phyloP scores from a whole-genome alignment of 2,113 vertebrate species.

The Microcebus tavaratra region DNA sequence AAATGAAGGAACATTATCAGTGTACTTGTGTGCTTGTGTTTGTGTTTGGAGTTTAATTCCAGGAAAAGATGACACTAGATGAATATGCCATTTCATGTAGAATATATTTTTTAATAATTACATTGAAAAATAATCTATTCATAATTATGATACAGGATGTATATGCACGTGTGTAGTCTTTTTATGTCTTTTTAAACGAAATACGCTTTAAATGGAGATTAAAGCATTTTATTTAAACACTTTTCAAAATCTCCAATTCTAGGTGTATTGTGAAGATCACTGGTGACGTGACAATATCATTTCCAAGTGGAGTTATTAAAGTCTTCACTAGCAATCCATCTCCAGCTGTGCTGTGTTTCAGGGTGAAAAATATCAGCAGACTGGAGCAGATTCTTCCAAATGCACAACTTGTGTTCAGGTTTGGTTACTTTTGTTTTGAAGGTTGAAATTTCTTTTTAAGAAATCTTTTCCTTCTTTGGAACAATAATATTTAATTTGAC shows the following conservation, averaged over 20 bases:
- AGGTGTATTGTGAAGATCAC: slow-evolving; percentile 99
- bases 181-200: background rate
- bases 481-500: slow-evolving; percentile 28
- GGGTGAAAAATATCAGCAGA: slow-evolving; percentile 93
- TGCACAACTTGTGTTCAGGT: slow-evolving; percentile 96
- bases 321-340: slow-evolving; percentile 96
- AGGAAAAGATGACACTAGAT: slow-evolving; percentile 19
- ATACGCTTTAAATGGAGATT: slow-evolving; percentile 37
- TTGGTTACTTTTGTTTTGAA: slow-evolving; percentile 45
- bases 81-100: slow-evolving; percentile 38
- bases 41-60: slow-evolving; percentile 47
- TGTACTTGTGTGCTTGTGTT: slow-evolving; percentile 25
- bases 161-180: background rate
- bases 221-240: slow-evolving; percentile 58
- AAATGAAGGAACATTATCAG: background rate
- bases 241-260: slow-evolving; percentile 63
- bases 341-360: slow-evolving; percentile 95
- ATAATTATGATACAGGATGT: slow-evolving; percentile 31
- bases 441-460: background rate
- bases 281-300: slow-evolving; percentile 97
- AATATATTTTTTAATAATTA: slow-evolving; percentile 49
- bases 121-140: background rate
- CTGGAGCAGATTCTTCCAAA: slow-evolving; percentile 97
- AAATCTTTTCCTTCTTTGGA: background rate
- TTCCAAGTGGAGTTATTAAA: slow-evolving; percentile 97